Base-by-base conservation (phyloP, 2,113 vertebrate species). In the Cottus gobio region DNA sequence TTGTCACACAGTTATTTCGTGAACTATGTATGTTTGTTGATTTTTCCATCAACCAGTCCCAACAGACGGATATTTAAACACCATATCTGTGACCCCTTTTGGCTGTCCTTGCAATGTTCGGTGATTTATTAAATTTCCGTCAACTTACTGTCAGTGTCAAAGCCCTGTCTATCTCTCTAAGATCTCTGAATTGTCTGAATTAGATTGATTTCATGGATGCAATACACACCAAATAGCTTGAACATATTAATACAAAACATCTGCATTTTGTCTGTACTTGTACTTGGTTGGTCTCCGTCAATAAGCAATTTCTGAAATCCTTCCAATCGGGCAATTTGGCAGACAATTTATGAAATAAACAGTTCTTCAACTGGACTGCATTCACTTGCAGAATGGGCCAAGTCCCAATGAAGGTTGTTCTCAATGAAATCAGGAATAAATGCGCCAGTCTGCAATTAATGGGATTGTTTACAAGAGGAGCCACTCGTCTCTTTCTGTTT, bases 371-470 rank as follows among this genome's bases (percentile, higher is more conserved):
- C 54, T 73, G 66, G 68, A 57, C 79, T 56, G 65, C 66, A 81
- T 85, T 79, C 58, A 83, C 39, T 80, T 84, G 71, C 44, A 64
- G 79, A 89, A 63, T 72, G 69, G 77, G 54, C 73, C 18, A 16
- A 11, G 48, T 68, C 84, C 86, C 79, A 82, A 48, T 64, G 72
- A 77, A 56, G 70, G 44, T 30, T 81, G 44, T 50, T 60, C 77
- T 71, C 70, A 80, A 87, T 80, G 79, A 85, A 87, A 67, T 37
- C 78, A 61, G 78, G 69, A 70, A 62, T 82, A 83, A 84, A 83
- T 3, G 54, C 70, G 75, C 73, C 26, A 44, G 79, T 36, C 46
- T 64, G 58, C 60, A 50, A 76, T 84, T 36, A 81, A 62, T n/a
- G 65, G 54, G 58, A 82, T 71, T 76, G 79, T 85, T 63, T 44